Base-by-base conservation (phyloP, 30 jellyfish, hydroid and myxozoan species). In the Rhopilema esculentum region DNA sequence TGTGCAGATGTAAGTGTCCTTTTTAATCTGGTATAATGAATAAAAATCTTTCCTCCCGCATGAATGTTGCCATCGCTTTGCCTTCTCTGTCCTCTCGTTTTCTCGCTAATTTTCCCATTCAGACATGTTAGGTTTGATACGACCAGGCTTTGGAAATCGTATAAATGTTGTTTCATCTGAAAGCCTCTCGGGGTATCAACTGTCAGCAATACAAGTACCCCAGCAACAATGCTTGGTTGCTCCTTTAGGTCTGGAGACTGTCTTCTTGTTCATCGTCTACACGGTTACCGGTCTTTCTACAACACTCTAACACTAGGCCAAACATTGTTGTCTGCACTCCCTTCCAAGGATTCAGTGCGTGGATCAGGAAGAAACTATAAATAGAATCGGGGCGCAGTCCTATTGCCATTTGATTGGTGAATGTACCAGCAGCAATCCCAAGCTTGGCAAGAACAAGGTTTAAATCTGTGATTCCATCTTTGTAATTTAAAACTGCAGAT, bases 1-100 rank as follows among this genome's bases (percentile, higher is more conserved):
- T 4, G 93, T 30, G 49, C 93, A 84, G 29, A 84, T 69, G 87
- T 72, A 84, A 30, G 87, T 84, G 72, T 72, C 87, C 48, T 84
- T 84, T 27, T 20, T 69, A 24, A 84, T 84, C 18, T 84, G 80
- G 19, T 19, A 2, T 8, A 84, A 23, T 49, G 29, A 48, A 68
- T 27, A 19, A 63, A 69, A 69, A 23, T 27, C 79, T 61, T 84
- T 72, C 40, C 93, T 31, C 24, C 93, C 93, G 61, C 93, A 84
- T 25, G 80, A 61, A 72, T 69, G 80, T 20, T 30, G 66, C 93
- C 93, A 84, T 66, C 72, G 78, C 74, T 84, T 84, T 6, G 88
- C 87, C 70, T 84, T 72, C 81, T 48, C 79, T 23, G 87, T 51
- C 62, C 62, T 82, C 76, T 8, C 27, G 51, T 17, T 82, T 31